Evolutionary conservation across 2,797 vertebrate genomes (phyloP), one percentile per base, ranked within the genome.

Genomic region (Melopsittacus undulatus): DNA sequence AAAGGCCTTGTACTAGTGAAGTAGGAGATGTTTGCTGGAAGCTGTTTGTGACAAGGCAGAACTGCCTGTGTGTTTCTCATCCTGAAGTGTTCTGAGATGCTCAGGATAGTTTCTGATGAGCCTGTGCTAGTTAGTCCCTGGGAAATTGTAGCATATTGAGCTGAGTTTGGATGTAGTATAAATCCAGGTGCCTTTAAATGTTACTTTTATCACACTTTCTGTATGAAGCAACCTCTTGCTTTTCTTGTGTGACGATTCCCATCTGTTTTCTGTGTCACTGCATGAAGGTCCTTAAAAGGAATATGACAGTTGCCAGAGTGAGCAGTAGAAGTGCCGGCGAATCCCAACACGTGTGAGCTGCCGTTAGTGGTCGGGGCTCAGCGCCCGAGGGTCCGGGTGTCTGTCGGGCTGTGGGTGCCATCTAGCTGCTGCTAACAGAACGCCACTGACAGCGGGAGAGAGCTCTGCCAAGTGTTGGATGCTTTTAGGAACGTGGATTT

Each of bases 111-210:
- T 15, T 69, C 79, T 68, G 62, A 76, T 48, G 61, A 86, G 61
- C 64, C 73, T 54, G 10, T 51, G 11, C 24, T 75, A 26, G 9
- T 67, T 32, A 66, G 16, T 79, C 67, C 66, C 49, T 24, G 72
- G 62, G 27, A 73, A 82, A 32, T 17, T 24, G 72, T 49, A 77
- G 83, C 32, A 5, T 29, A 22, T 36, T 48, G 77, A 95, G 57
- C 48, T 84, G 77, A 90, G 32, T 89, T 90, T 81, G 36, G 83
- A 57, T 42, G 13, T 30, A 51, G 86, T 87, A 38, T 82, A 93
- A 94, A 94, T 72, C 88, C 83, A 86, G 95, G 98, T 98, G 97
- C 97, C 98, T 98, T 96, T 94, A 84, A 46, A 59, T 18, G 22
- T 84, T 95, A 59, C 76, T 94, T 76, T 43, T 74, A 52, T 92